Base-by-base conservation (phyloP, 2,797 vertebrate species). In the Onychomys leucogaster region DNA sequence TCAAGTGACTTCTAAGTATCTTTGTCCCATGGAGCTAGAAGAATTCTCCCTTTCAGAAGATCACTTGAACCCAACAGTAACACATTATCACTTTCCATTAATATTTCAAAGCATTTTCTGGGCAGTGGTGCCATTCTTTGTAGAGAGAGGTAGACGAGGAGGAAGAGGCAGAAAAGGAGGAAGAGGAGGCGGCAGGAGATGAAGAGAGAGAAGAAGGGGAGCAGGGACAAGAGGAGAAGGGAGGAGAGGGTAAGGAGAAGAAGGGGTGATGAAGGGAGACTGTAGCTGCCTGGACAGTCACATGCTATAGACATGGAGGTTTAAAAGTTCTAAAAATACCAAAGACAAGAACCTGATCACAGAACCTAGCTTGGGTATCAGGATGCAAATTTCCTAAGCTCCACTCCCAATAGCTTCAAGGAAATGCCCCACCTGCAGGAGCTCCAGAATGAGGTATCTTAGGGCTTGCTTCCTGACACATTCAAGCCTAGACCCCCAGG, bases 51-150 rank as follows among this genome's bases (percentile, higher is more conserved):
- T 96, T 63, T 41, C 41, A 81, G 19, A 97, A 96, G 67, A 92
- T 76, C 34, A n/a, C 57, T 96, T 93, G 69, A 75, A 88, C 13
- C 76, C 55, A 94, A 77, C 37, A 65, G 63, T 43, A 91, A 77
- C 21, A 91, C 2, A n/a, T 6, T 19, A 43, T 81, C 65, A 27
- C 41, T 90, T 93, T 43, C 41, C 43, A 37, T 84, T 52, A 69
- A 85, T 41, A 88, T 84, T 81, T 90, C 32, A 93, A 93, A 84
- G 49, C n/a, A 69, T n/a, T 87, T 89, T 91, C 91, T 37, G 91
- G 25, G 16, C 2, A n/a, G 32, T 69, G 87, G 5, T 25, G 91
- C 29, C 37, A 5, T 46, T 95, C 46, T 86, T 88, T 23, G 41
- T 85, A 93, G 49, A 46, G 6, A n/a, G 16, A 55, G 11, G 23